Percentiles rank a stretch among this genome's conserved stretches.
Conservation (phyloP, 2,797 vertebrate species). For the Dryobates pubescens region DNA sequence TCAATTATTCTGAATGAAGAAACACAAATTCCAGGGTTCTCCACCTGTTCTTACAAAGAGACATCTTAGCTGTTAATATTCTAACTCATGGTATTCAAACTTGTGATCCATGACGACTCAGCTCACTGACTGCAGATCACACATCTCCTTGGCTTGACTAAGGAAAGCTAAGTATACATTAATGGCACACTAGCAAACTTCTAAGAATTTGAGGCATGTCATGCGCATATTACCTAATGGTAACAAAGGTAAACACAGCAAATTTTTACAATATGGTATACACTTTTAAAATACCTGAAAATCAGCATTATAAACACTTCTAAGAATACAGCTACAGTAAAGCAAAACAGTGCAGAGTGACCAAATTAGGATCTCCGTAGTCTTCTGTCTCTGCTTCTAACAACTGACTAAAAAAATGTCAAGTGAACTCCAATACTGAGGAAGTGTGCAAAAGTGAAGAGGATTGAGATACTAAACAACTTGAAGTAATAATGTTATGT, state of each 20-base stretch:
- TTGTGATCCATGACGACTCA: background rate
- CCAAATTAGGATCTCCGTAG: background rate
- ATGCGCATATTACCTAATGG: background rate
- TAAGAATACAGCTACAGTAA: background rate
- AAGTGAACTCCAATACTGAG: background rate
- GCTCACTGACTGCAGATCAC: background rate
- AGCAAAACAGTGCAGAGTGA: background rate
- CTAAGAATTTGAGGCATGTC: background rate
- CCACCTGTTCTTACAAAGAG: background rate
- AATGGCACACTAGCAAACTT: background rate
- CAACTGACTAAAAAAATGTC: background rate
- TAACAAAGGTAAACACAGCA: background rate
- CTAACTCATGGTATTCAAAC: background rate
- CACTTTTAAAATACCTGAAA: background rate
- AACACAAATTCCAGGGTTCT: background rate
- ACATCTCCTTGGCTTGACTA: background rate
- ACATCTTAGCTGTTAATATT: conserved; percentile 26
- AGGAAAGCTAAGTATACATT: background rate
- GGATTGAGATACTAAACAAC: background rate
- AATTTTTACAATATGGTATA: background rate
- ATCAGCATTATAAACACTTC: background rate
- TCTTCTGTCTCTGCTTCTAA: background rate
- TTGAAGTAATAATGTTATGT: background rate
- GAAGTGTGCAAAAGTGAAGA: background rate
- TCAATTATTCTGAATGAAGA: background rate